These are phyloP conservation scores for Mionectes olivaceus DNA, from an alignment of 2,797 vertebrate genomes.

Conservation along the genomic window DNA sequence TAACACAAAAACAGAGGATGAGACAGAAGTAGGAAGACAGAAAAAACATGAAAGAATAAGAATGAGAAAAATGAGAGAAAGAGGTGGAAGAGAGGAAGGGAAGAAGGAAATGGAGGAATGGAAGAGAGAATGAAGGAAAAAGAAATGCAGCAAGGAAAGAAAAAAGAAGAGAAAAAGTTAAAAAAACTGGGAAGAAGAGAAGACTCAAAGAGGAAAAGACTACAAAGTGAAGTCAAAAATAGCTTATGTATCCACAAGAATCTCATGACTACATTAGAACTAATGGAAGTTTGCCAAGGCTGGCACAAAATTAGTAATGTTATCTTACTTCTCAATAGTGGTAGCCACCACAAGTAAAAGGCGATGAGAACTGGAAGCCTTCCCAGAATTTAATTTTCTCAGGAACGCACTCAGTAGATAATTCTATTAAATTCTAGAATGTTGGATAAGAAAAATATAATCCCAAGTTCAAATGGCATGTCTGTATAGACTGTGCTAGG, in stretches of 20 bases:
- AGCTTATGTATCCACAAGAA: not conserved
- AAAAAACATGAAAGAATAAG: not conserved
- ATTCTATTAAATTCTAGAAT: constrained; percentile 8
- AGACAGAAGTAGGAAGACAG: not conserved
- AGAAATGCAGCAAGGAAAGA: fast-evolving
- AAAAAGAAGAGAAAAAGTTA: not conserved
- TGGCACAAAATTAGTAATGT: not conserved
- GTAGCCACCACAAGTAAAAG: constrained; percentile 35
- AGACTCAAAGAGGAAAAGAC: not conserved
- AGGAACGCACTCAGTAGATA: constrained; percentile 14
- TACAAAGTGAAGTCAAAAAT: not conserved
- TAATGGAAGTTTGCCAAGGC: not conserved
- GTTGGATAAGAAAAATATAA: constrained; percentile 16
- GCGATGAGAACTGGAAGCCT: not conserved
- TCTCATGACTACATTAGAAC: not conserved
- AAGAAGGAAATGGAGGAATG: fast-evolving
- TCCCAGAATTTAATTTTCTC: constrained; percentile 40
- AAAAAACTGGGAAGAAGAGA: not conserved
- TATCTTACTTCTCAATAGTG: constrained; percentile 3
- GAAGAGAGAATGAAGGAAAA: not conserved
- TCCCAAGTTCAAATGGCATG: not conserved
- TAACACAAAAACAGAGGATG: not conserved
- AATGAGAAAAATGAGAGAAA: not conserved
- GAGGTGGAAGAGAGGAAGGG: fast-evolving
- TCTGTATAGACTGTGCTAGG: not conserved